Evolutionary conservation across 2,113 vertebrate genomes (phyloP), one percentile per base, ranked within the genome.

Genomic region (Oncorhynchus kisutch): DNA sequence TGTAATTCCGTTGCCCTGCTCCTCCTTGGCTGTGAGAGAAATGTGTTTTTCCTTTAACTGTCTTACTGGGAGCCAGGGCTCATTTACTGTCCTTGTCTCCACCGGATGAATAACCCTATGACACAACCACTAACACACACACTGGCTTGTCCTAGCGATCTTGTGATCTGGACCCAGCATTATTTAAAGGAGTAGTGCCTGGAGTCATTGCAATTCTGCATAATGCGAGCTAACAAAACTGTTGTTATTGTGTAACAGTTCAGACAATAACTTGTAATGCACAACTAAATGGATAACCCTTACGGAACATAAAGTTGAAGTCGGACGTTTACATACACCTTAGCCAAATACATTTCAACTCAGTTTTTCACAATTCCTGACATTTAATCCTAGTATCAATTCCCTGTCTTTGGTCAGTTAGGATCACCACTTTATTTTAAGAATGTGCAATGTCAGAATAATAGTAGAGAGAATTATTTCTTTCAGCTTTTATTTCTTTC

Each of bases 51-150:
- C 78, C 71, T 73, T 45, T 69, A 51, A 34, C 49, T 27, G 20
- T 68, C 68, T 78, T 45, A 49, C 25, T 57, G 4, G 74, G 66
- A 49, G 51, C 72, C 48, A 9, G 73, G 68, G 48, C 66, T 84
- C 29, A 72, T 80, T 75, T 70, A 75, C 13, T 70, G 60, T 71
- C 68, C 66, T 82, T 69, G 70, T 72, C 73, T 82, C 68, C 48
- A 29, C 14, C 13, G 8, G 39, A 79, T 59, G 59, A 78, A 68
- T 73, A 81, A 71, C 20, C 48, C 51, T 4, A 54, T 54, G 20
- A 22, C 59, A 62, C 54, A 57, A 14, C 13, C 54, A 57, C 18
- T 18, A 14, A 57, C 54, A 57, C 54, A 57, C 54, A 57, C 54
- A 20, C 54, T 18, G 59, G 59, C 59, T 29, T 60, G 29, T 5